phyloP scores from a whole-genome alignment of 35 echinoderm and acorn worm species.

The Patiria miniata region DNA sequence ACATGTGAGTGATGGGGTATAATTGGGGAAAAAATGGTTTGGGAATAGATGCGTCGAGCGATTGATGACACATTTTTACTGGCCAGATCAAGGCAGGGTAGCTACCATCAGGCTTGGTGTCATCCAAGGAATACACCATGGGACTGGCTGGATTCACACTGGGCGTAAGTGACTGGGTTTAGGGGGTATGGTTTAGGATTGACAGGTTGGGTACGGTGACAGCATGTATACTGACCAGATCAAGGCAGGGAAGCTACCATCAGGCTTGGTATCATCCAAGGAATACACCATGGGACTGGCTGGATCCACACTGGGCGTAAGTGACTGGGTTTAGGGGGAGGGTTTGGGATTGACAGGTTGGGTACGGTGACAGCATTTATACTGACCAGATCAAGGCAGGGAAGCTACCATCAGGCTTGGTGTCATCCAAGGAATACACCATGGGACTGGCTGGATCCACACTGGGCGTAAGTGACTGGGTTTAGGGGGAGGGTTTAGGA shows the following conservation, averaged over 20 bases:
- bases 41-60: background rate
- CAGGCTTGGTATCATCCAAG: slow-evolving; percentile 59
- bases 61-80: too few relatives aligned
- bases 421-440: slow-evolving; percentile 54
- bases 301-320: too few relatives aligned
- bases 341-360: background rate
- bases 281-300: slow-evolving; percentile 28
- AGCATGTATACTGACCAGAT: slow-evolving; percentile 58
- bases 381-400: slow-evolving; percentile 70
- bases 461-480: background rate
- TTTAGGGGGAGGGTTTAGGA: background rate
- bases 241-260: slow-evolving; percentile 44
- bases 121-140: slow-evolving; percentile 46
- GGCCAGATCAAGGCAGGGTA: slow-evolving; percentile 61
- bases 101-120: slow-evolving; percentile 41
- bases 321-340: too few relatives aligned
- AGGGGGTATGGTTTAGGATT: background rate
- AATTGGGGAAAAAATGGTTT: too few relatives aligned
- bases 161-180: too few relatives aligned
- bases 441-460: slow-evolving; percentile 33
- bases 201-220: background rate
- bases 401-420: slow-evolving; percentile 29
- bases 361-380: too few relatives aligned
- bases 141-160: too few relatives aligned
- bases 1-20: too few relatives aligned